Evolutionary conservation across 2,113 vertebrate genomes (phyloP).

Genomic region (Pelmatolapia mariae): DNA sequence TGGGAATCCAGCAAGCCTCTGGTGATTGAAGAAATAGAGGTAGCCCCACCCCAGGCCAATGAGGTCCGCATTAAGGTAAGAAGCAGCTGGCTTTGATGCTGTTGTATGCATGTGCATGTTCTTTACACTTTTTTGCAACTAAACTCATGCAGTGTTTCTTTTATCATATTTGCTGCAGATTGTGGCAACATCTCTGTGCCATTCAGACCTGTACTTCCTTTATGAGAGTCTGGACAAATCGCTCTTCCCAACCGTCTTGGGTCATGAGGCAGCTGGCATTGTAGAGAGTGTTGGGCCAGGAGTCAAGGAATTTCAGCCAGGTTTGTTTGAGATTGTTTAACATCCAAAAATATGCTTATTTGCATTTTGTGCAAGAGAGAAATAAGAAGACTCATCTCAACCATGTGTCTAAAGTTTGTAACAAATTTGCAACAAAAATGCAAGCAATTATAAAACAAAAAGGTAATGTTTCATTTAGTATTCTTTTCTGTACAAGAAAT

Average conservation of each 20-base stretch:
- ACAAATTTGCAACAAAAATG: background rate
- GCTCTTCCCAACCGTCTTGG: conserved; percentile 75
- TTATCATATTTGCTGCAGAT: conserved; percentile 64
- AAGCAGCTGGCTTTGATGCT: background rate
- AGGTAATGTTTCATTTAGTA: background rate
- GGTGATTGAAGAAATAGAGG: conserved; percentile 83
- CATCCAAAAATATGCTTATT: background rate
- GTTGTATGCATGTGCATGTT: background rate
- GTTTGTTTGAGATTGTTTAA: background rate
- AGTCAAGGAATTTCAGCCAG: conserved; percentile 78
- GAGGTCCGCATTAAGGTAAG: conserved; percentile 84
- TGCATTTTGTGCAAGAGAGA: background rate
- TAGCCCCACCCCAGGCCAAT: conserved; percentile 78
- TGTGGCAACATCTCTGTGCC: conserved; percentile 78
- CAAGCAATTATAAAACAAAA: background rate
- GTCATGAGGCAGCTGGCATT: conserved; percentile 81
- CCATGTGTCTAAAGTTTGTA: background rate
- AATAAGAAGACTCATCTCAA: background rate
- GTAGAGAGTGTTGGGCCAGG: conserved; percentile 81
- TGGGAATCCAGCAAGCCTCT: conserved; percentile 80
- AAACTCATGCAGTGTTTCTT: background rate
- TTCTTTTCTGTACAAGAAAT: background rate
- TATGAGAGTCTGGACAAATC: conserved; percentile 44
- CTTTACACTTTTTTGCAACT: fast-evolving
- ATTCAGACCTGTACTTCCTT: conserved; percentile 71